Percentiles rank a stretch among this genome's conserved stretches.
phyloP scores from a whole-genome alignment of 1,140 invertebrate genomes.

The Antheraea mylitta region DNA sequence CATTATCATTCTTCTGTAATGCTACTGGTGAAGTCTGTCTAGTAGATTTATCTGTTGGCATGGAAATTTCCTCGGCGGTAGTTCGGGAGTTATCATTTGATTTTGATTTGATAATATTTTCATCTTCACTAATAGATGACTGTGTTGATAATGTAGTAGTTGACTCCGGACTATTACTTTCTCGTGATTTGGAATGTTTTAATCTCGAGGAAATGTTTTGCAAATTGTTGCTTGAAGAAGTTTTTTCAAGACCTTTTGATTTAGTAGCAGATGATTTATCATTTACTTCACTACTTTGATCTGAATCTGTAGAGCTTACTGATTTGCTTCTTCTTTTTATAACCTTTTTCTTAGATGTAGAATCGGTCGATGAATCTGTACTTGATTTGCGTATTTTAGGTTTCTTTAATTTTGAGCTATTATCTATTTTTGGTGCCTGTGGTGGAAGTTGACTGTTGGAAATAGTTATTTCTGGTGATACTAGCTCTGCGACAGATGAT shows the following conservation, averaged over 20 bases:
- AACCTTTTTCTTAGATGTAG: conserved; percentile 67
- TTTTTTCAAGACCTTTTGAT: conserved; percentile 49
- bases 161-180: conserved; percentile 76
- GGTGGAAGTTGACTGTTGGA: conserved; percentile 79
- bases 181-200: conserved; percentile 69
- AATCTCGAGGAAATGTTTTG: conserved; percentile 48
- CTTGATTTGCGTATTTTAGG: conserved; percentile 61
- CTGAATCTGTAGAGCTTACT: conserved; percentile 79
- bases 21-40: conserved; percentile 75
- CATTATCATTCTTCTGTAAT: conserved; percentile 72
- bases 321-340: conserved; percentile 75
- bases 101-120: conserved; percentile 59
- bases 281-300: conserved; percentile 53
- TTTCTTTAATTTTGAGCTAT: conserved; percentile 72
- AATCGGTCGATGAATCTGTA: conserved; percentile 63
- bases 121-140: conserved; percentile 75
- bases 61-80: conserved; percentile 80
- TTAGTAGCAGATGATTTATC: conserved; percentile 36
- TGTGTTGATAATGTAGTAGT: conserved; percentile 66
- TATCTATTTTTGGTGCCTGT: conserved; percentile 79
- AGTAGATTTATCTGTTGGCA: conserved; percentile 78
- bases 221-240: conserved; percentile 40
- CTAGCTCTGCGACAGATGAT: conserved; percentile 39
- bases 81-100: conserved; percentile 67
- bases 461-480: conserved; percentile 62